Evolutionary conservation across 2,888 invertebrate species (phyloP), one percentile per base, ranked within the genome.

Genomic region (Scaptodrosophila latifasciaeformis): DNA sequence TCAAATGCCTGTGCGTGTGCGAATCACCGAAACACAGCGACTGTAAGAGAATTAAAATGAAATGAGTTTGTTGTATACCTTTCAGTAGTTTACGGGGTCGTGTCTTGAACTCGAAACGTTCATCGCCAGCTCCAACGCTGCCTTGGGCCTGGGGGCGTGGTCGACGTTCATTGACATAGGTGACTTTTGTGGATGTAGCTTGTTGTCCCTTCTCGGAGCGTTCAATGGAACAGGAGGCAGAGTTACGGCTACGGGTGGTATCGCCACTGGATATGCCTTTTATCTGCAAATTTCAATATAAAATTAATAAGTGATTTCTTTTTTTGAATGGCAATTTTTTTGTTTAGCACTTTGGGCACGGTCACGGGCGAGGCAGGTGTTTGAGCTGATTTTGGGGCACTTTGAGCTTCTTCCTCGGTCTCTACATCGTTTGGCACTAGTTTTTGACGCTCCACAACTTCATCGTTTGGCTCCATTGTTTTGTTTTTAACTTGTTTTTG

Each of bases 401-500:
- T 71, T 17, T 59, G 63, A 12, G 81, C 82, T 65, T 86, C 86
- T 45, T 86, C 86, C 39, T 86, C 86, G 1, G 82, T 82, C 66
- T 86, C 86, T 37, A 82, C 82, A 76, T 86, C 86, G 50, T 84
- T 84, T 56, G 83, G 81, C 54, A 86, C 86, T 44, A 86, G 72
- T 56, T 86, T 86, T 49, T 86, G 86, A 12, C 87, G 83, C 64
- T 87, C 86, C 12, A 86, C 87, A 49, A 86, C 84, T 70, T 87
- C 87, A 66, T 86, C 87, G 65, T 86, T 86, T 13, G 84, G 81
- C 62, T 87, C 87, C 86, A 87, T 86, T 57, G 58, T 64, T 1
- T 13, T 30, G 13, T 42, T 37, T 43, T 47, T 54, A 39, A 13
- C 6, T 34, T 44, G 2, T 29, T 9, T 24, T 24, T 24, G 24